phyloP scores from a whole-genome alignment of 2,113 vertebrate species.

The Microtus montanus region DNA sequence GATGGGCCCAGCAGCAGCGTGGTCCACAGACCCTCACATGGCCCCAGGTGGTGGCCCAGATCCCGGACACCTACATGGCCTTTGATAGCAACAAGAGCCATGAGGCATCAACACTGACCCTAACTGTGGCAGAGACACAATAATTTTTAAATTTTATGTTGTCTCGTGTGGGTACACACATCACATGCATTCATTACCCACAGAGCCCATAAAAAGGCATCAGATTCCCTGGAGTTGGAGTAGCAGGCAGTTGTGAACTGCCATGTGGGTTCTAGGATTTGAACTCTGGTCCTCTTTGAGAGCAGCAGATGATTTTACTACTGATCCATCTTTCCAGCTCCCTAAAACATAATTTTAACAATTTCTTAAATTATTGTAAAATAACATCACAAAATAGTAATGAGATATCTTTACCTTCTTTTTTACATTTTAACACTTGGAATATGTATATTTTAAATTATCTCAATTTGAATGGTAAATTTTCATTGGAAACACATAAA shows the following conservation, averaged over 20 bases:
- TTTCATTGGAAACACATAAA: background rate
- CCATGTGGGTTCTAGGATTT: background rate
- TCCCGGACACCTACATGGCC: background rate
- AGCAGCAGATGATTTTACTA: background rate
- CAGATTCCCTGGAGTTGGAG: background rate
- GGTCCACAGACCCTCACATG: background rate
- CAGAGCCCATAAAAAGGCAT: background rate
- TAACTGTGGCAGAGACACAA: background rate
- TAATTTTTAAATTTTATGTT: background rate
- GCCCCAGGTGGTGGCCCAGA: background rate
- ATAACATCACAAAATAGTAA: background rate
- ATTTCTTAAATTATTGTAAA: background rate
- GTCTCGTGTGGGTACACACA: background rate
- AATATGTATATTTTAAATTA: background rate
- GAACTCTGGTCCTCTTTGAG: background rate
- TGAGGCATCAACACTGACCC: background rate
- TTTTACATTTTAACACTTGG: too few species aligned
- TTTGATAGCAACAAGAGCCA: background rate
- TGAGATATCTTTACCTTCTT: background rate
- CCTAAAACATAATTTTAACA: background rate
- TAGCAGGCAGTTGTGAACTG: background rate
- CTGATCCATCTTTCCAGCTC: background rate
- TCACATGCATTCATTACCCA: background rate
- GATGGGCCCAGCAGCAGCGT: background rate
- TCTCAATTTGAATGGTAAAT: background rate